Conservation (phyloP, 2,888 invertebrate species). For the Polyploca ridens region DNA sequence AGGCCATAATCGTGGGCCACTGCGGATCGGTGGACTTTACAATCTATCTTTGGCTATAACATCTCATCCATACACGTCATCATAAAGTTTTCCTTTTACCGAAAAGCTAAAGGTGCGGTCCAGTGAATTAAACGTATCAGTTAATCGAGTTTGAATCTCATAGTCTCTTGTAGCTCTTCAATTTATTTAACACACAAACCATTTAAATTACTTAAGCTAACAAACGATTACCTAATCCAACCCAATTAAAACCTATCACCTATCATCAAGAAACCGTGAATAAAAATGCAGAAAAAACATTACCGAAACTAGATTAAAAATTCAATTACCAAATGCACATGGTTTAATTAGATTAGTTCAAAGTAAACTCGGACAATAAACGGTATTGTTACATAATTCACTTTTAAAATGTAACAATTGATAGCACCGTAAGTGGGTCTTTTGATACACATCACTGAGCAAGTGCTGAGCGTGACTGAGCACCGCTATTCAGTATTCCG, state of each 20-base stretch:
- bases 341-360: conserved; percentile 1
- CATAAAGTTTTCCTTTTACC: no score
- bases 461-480: conserved; percentile 42
- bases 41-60: no score
- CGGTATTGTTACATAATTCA: not conserved
- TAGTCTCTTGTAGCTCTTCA: no score
- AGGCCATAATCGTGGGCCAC: no score
- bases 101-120: no score
- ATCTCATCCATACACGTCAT: no score
- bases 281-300: not conserved
- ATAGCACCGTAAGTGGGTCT: conserved; percentile 35
- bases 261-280: not conserved
- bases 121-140: no score
- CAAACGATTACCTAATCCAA: not conserved
- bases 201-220: not conserved
- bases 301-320: not conserved
- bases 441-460: conserved; percentile 33
- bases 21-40: no score
- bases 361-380: conserved; percentile 1
- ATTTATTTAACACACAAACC: no score
- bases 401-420: conserved; percentile 14
- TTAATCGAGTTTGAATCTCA: no score
- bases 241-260: not conserved
- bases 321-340: not conserved
- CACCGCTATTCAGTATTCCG: conserved; percentile 22